Evolutionary conservation across 2,113 vertebrate species (phyloP), one percentile per base, ranked within the genome.

Genomic region (Bagarius yarrelli): DNA sequence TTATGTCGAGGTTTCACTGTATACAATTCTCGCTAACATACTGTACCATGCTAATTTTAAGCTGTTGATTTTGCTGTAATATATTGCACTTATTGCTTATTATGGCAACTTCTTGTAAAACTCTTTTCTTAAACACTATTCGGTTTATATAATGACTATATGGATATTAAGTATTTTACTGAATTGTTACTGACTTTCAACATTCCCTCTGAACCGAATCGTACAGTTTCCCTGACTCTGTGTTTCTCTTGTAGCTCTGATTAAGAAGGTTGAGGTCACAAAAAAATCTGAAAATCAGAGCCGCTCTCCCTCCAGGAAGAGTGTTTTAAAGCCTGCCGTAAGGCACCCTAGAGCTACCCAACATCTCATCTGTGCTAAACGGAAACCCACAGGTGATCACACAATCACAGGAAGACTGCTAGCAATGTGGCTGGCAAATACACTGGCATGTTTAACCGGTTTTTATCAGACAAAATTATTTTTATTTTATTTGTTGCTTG

Each of bases 301-400:
- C 91, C 95, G 94, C 86, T 99, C 98, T 91, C 98, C 98, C 1
- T 94, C 95, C 91, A 96, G 95, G 95, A 97, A 95, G 95, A 96
- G 93, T 87, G 92, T 91, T 91, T 94, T 96, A 94, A 99, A 97
- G 94, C 92, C 95, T 86, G 93, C 94, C 83, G 94, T 93, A 90
- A 96, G 97, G 90, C 97, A 98, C 87, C 93, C 95, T 92, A 98
- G 98, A 88, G 94, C 97, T 89, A 91, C 93, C 91, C 96, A 98
- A 91, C 96, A 98, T 91, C 96, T 95, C 90, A 94, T 95, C 93
- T 98, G 95, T 93, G 95, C 96, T 93, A 95, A 97, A 88, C 94
- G 97, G 95, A 98, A 96, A 95, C 92, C 94, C 89, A 97, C 97
- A 99, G 98, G 98, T 99, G 96, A 98, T 90, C 83, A 91, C 89